These are phyloP conservation scores for Xerus inauris DNA, from an alignment of 2,113 vertebrate genomes.

Conservation along the genomic window DNA sequence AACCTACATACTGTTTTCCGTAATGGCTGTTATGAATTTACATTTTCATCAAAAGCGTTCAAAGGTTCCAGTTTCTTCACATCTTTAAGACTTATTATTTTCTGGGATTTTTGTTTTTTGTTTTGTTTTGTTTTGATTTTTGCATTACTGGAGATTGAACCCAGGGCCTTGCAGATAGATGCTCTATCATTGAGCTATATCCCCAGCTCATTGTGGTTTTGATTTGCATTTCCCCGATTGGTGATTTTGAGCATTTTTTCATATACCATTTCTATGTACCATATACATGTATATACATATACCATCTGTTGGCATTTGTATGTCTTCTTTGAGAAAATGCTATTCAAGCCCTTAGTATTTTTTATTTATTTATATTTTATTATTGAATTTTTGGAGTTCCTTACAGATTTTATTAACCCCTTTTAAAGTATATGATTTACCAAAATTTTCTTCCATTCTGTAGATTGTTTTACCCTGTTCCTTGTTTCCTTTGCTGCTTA, in stretches of 20 bases:
- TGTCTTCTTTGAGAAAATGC: slow-evolving; percentile 4
- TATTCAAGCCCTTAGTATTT: not conserved
- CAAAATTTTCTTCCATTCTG: not conserved
- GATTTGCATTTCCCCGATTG: not conserved
- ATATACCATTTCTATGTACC: not conserved
- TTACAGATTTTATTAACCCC: not conserved
- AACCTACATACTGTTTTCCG: not conserved
- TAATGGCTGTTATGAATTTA: not conserved
- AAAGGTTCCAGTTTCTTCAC: not conserved
- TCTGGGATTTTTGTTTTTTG: not conserved
- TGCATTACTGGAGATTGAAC: too few relatives aligned
- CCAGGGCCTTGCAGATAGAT: too few relatives aligned
- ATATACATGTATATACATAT: not conserved
- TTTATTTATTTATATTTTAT: not conserved
- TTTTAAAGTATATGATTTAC: not conserved
- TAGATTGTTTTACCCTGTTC: not conserved
- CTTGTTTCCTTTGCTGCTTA: not conserved
- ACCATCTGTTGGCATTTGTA: not conserved
- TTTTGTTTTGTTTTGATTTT: not conserved
- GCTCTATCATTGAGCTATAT: too few relatives aligned
- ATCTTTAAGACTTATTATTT: not conserved
- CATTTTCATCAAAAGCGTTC: not conserved
- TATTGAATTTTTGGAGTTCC: not conserved
- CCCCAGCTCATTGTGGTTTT: not conserved
- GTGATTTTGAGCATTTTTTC: slow-evolving; percentile 16